Percentiles rank a stretch among this genome's conserved stretches.
Evolutionary conservation across 2,113 vertebrate genomes (phyloP).

Genomic region (Litocranius walleri): DNA sequence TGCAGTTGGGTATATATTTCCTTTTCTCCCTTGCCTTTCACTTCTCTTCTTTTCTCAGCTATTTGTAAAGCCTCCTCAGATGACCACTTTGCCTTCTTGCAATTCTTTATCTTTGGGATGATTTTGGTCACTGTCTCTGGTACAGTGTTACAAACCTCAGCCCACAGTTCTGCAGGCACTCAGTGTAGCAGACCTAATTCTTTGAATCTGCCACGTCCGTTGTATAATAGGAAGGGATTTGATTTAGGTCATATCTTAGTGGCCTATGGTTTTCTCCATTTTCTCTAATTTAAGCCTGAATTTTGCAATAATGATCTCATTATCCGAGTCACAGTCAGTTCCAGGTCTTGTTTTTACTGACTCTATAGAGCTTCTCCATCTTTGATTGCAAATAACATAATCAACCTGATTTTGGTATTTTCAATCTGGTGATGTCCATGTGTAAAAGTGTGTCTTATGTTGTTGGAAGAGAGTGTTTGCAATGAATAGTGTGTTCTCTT

Average conservation of each 20-base stretch:
- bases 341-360: not conserved
- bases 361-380: not conserved
- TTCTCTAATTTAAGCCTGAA: not conserved
- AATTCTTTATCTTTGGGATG: not conserved
- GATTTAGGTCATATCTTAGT: not conserved
- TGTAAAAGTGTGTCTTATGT: not conserved
- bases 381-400: not conserved
- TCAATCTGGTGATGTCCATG: not conserved
- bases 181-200: not conserved
- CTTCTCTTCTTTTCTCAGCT: not conserved
- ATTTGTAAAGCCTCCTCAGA: not conserved
- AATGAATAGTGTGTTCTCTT: not conserved
- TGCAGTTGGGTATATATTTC: not conserved
- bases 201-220: not conserved
- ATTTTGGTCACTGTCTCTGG: not conserved
- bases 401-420: not conserved
- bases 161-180: not conserved
- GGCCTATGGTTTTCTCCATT: not conserved
- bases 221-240: not conserved
- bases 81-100: not conserved
- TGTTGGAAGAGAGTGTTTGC: not conserved
- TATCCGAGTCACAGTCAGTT: not conserved
- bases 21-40: not conserved
- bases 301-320: not conserved
- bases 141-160: not conserved